Evolutionary conservation across 2,113 vertebrate genomes (phyloP).

Genomic region (Dendropsophus ebraccatus): DNA sequence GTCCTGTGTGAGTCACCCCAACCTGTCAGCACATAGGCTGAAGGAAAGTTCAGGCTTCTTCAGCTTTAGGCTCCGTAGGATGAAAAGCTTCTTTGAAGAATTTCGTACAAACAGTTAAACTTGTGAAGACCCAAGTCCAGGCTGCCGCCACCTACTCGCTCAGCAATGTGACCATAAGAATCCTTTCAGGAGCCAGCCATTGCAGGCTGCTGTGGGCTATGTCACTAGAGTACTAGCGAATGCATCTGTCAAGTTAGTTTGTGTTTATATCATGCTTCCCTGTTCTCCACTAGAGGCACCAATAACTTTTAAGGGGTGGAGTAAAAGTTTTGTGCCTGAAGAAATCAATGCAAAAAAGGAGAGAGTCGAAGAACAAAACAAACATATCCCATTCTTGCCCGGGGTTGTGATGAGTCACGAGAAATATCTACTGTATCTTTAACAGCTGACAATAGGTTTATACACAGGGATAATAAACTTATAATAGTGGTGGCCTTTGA

Average conservation of each 20-base stretch:
- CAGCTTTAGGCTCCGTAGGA: background rate
- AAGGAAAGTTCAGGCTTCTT: background rate
- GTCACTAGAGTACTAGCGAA: constrained; percentile 8
- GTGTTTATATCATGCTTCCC: constrained; percentile 22
- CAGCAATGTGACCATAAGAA: background rate
- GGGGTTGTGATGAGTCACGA: constrained; percentile 61
- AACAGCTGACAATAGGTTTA: constrained; percentile 32
- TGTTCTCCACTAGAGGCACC: constrained; percentile 35
- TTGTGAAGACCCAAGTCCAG: background rate
- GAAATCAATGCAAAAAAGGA: constrained; percentile 58
- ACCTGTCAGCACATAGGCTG: constrained; percentile 22
- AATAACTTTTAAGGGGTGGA: constrained; percentile 63
- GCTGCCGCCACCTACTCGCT: background rate
- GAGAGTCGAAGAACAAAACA: constrained; percentile 64
- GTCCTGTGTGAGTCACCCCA: background rate
- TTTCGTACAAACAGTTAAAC: background rate
- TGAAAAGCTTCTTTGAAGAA: background rate
- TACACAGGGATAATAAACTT: background rate
- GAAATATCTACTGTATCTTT: constrained; percentile 51
- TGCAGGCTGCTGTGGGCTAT: constrained; percentile 3
- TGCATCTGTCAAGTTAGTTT: background rate
- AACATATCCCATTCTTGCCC: constrained; percentile 65
- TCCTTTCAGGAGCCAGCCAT: constrained; percentile 21
- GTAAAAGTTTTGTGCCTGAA: constrained; percentile 62
- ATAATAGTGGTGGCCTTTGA: background rate